These are phyloP conservation scores for Halictus rubicundus DNA, from an alignment of 1,140 invertebrate genomes.

Conservation along the genomic window DNA sequence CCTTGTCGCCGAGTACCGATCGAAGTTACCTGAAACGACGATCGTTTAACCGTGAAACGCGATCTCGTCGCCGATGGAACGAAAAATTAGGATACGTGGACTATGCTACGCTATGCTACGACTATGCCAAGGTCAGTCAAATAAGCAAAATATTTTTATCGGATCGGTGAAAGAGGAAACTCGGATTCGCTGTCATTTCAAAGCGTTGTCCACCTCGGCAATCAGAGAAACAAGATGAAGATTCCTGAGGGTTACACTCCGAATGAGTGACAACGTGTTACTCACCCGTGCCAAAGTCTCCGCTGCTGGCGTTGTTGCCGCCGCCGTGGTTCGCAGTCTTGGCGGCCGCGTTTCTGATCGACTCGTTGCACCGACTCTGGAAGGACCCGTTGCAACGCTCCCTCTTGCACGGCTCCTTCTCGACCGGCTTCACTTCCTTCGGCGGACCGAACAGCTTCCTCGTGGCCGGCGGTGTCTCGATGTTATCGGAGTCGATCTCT, in stretches of 20 bases:
- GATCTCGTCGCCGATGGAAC: neutral
- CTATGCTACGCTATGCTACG: too few relatives aligned
- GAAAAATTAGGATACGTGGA: too few relatives aligned
- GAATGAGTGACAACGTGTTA: too few relatives aligned
- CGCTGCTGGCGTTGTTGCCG: slow-evolving; percentile 22
- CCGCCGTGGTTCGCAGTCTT: slow-evolving; percentile 55
- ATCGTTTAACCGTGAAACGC: neutral
- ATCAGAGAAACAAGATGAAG: too few relatives aligned
- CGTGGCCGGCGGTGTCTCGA: slow-evolving; percentile 92
- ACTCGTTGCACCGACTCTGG: slow-evolving; percentile 64
- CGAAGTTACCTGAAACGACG: slow-evolving; percentile 86
- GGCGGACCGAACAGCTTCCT: slow-evolving; percentile 86
- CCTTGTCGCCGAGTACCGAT: slow-evolving; percentile 89
- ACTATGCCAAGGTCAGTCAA: too few relatives aligned
- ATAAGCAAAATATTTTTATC: too few relatives aligned
- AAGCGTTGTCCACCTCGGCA: too few relatives aligned
- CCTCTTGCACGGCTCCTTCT: slow-evolving; percentile 78
- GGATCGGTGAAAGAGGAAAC: too few relatives aligned
- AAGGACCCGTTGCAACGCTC: slow-evolving; percentile 74
- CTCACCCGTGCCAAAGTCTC: slow-evolving; percentile 78
- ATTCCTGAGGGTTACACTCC: too few relatives aligned
- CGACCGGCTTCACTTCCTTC: slow-evolving; percentile 82
- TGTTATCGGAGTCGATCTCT: slow-evolving; percentile 94
- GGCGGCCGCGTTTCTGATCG: slow-evolving; percentile 37
- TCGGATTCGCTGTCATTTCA: too few relatives aligned